A percentile compares a stretch with the other conserved stretches of the same genome.
Evolutionary conservation across 2,888 invertebrate species (phyloP).

Genomic region (Monoplex corrugatus): DNA sequence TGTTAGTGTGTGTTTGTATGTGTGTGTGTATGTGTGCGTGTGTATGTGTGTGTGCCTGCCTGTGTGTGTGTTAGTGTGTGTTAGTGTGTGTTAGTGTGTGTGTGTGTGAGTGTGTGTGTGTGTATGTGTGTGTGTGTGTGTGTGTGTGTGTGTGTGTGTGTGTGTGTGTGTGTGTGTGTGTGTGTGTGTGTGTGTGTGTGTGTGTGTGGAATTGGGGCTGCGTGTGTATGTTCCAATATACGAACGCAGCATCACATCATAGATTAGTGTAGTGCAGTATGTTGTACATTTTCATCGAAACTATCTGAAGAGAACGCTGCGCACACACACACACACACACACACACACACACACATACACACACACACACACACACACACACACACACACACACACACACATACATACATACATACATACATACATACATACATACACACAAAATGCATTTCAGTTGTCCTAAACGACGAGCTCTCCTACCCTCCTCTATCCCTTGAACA

Average conservation of each 20-base stretch:
- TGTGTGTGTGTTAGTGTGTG: neutral
- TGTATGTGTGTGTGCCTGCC: neutral
- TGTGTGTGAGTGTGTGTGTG: neutral
- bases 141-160: constrained; percentile 4
- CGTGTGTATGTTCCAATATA: too few relatives aligned
- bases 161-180: constrained; percentile 12
- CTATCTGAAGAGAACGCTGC: too few relatives aligned
- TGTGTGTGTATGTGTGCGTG: neutral
- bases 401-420: neutral
- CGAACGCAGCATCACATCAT: too few relatives aligned
- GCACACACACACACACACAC: neutral
- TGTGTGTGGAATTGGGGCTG: neutral
- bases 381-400: neutral
- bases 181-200: neutral
- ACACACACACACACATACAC: constrained; percentile 22
- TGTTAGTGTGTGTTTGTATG: neutral
- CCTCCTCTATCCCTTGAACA: too few relatives aligned
- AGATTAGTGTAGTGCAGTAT: too few relatives aligned
- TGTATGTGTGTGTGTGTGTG: neutral
- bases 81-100: neutral
- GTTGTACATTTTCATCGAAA: too few relatives aligned
- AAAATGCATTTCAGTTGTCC: too few relatives aligned
- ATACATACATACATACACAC: constrained; percentile 22
- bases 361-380: neutral
- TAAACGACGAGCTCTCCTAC: too few relatives aligned